Conservation (phyloP, 2,113 vertebrate genomes). For the Gavialis gangeticus region DNA sequence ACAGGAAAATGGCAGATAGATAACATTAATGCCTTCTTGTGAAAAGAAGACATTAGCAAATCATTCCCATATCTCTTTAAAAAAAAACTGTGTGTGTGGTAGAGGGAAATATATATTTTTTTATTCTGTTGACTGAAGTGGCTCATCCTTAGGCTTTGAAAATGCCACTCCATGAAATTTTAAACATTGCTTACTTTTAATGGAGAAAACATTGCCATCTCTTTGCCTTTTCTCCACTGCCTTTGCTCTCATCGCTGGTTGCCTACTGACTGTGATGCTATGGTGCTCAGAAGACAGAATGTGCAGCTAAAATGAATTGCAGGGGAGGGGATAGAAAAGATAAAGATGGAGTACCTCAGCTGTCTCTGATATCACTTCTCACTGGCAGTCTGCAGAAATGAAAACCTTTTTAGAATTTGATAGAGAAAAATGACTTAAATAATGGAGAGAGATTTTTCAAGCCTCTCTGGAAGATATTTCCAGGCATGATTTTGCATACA, state of each 20-base stretch:
- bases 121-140: neutral
- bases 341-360: neutral
- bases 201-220: neutral
- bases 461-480: neutral
- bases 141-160: neutral
- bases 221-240: neutral
- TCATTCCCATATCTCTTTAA: constrained; percentile 3
- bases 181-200: neutral
- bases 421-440: neutral
- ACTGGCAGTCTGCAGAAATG: neutral
- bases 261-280: neutral
- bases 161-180: neutral
- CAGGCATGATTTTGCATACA: neutral
- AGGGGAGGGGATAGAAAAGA: neutral
- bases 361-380: neutral
- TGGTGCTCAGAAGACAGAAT: neutral
- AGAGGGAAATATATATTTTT: neutral
- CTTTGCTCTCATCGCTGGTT: constrained; percentile 6
- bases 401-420: neutral
- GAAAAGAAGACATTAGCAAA: neutral
- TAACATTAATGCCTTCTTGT: constrained; percentile 9
- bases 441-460: neutral
- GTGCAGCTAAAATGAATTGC: neutral
- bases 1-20: neutral
- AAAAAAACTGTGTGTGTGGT: neutral